Base-by-base conservation (phyloP, 2,113 vertebrate genomes). In the Eira barbara region DNA sequence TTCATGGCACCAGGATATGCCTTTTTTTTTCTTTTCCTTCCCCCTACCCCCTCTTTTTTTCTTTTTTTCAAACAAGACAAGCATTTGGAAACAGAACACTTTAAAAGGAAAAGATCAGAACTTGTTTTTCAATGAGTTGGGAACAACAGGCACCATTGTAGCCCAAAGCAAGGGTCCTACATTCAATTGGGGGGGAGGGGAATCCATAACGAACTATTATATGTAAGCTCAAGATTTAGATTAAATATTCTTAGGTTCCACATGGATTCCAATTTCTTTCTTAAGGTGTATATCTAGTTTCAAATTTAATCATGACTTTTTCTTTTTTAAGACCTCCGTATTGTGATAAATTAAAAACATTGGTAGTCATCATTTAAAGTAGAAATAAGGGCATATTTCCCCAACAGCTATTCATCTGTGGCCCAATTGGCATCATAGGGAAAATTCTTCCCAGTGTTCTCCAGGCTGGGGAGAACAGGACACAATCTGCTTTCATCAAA, bases 41-140 rank as follows among this genome's bases (percentile, higher is more conserved):
- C 52, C 47, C 6, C 25, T 79, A 14, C 36, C 6, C 8, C 29
- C 55, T n/a, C 39, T 39, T 45, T 34, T 45, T 31, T 14, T 29
- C 15, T 42, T 27, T 91, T 27, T 52, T 79, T 95, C 93, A 29
- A 59, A 92, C 6, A 92, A 91, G 76, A 97, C n/a, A 82, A 94
- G 78, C 61, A 80, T 98, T 98, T 59, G 4, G 95, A 98, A 98
- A 95, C 27, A 97, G 89, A 97, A 97, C 97, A 93, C 97, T 98
- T 98, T 95, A 86, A 94, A 69, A 94, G 94, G 90, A 98, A 98
- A 97, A 97, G 85, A 98, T 84, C 87, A 97, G 89, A 98, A 94
- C 55, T 97, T 97, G 63, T 96, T 98, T 98, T 98, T 92, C 94
- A 98, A 57, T n/a, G 94, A 71, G 49, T 1, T 31, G 63, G 96